Conservation (phyloP, 2,797 vertebrate species). For the Huso huso region DNA sequence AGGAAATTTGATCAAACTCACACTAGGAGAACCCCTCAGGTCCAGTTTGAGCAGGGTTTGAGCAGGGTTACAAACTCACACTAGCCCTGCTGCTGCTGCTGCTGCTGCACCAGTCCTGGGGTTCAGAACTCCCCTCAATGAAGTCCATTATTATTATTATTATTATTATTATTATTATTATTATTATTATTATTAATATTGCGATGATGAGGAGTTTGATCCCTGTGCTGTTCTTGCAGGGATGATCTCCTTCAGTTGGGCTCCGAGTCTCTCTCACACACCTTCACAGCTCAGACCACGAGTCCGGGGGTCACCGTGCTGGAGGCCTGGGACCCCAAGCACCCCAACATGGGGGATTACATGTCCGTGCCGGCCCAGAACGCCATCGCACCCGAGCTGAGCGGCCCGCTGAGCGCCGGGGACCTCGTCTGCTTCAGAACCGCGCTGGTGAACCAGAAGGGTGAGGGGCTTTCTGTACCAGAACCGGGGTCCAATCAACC, state of each 20-base stretch:
- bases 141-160: too few relatives aligned
- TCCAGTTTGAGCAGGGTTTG: too few relatives aligned
- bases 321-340: slow-evolving; percentile 43
- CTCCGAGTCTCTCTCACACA: slow-evolving; percentile 42
- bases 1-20: too few relatives aligned
- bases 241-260: slow-evolving; percentile 51
- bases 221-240: slow-evolving; percentile 29
- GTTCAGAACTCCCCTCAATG: too few relatives aligned
- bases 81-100: too few relatives aligned
- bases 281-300: slow-evolving; percentile 45
- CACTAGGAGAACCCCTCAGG: too few relatives aligned
- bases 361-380: slow-evolving; percentile 47
- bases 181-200: too few relatives aligned
- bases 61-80: too few relatives aligned
- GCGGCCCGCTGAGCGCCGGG: slow-evolving; percentile 31
- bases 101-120: too few relatives aligned
- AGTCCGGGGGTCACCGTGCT: slow-evolving; percentile 49
- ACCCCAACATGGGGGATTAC: slow-evolving; percentile 53
- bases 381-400: slow-evolving; percentile 42
- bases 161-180: too few relatives aligned
- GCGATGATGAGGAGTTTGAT: too few relatives aligned
- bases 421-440: slow-evolving; percentile 57
- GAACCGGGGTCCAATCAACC: slow-evolving; percentile 3
- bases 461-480: slow-evolving; percentile 22
- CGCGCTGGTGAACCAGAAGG: slow-evolving; percentile 39